Percentiles rank a stretch among this genome's conserved stretches.
phyloP scores from a whole-genome alignment of 2,888 invertebrate genomes.

The Phalera bucephala region DNA sequence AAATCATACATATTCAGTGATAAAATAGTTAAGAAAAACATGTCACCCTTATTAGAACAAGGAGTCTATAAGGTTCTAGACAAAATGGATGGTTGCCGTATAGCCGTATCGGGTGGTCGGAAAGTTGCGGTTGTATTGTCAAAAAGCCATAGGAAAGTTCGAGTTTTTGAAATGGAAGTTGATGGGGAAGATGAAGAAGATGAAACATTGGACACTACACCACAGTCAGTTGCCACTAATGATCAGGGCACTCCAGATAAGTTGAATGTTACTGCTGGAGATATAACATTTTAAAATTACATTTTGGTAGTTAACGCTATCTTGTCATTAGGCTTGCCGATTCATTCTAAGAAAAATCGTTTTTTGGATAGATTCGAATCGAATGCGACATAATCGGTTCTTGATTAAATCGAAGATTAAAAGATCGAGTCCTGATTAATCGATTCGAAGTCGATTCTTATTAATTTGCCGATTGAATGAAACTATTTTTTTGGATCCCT shows the following conservation, averaged over 20 bases:
- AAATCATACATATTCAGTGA: constrained; percentile 67
- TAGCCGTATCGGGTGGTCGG: constrained; percentile 93
- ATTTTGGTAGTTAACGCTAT: too few relatives aligned
- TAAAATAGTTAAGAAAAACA: constrained; percentile 75
- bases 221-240: constrained; percentile 58
- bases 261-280: constrained; percentile 36
- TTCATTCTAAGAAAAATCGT: too few relatives aligned
- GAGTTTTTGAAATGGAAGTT: constrained; percentile 95
- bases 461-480: too few relatives aligned
- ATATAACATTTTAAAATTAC: constrained; percentile 35
- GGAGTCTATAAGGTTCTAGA: constrained; percentile 84
- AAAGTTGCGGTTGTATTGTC: constrained; percentile 94
- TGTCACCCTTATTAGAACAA: constrained; percentile 77
- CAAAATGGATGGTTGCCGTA: constrained; percentile 85
- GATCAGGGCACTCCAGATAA: constrained; percentile 51
- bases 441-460: too few relatives aligned
- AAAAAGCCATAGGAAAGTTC: constrained; percentile 89
- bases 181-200: constrained; percentile 96
- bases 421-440: too few relatives aligned
- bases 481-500: too few relatives aligned
- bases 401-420: too few relatives aligned
- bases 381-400: too few relatives aligned
- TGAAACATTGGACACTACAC: constrained; percentile 73
- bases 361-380: too few relatives aligned
- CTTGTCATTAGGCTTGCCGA: too few relatives aligned